Base-by-base conservation (phyloP, 2,113 vertebrate species). In the Prunella himalayana region DNA sequence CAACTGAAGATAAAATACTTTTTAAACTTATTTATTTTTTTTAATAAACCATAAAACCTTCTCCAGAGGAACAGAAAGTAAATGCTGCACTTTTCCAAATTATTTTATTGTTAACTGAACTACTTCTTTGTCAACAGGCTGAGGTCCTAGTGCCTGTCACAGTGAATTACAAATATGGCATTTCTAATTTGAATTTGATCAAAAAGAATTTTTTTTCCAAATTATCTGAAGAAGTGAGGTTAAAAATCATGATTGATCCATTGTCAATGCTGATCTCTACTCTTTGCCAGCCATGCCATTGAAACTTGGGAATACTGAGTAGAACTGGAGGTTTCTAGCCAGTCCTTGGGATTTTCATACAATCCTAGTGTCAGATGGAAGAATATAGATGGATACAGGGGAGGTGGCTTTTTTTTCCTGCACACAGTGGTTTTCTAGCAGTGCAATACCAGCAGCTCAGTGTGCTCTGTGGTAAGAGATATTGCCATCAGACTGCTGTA, bases 1-100 rank as follows among this genome's bases (percentile, higher is more conserved):
- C 82, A 95, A 90, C 8, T 92, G 49, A 94, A 94, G 78, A 92
- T 75, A 83, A 85, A 85, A 53, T 76, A 82, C 73, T 66, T 91
- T 16, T 78, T 82, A 64, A 85, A 28, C 27, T 79, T n/a, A 35
- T 64, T 83, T 81, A 23, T 2, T n/a, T 57, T 33, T 84, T 30
- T 39, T 10, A 24, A 66, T 60, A 44, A 70, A 56, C 57, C 18
- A 39, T 51, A 57, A 78, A 66, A 8, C 17, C 6, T 10, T 16
- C 7, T 63, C 27, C 8, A 37, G 83, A 75, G 44, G 10, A 89
- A 56, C 27, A 71, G 65, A 86, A 86, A 71, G 27, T 17, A 78
- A 83, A 51, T 7, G 9, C 60, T 44, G 7, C 27, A 13, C 57
- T 91, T 89, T 72, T 23, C 20, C 11, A 39, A 28, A 56, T 71